Base-by-base conservation (phyloP, 2,888 invertebrate species). In the Epirrhoe tristata region DNA sequence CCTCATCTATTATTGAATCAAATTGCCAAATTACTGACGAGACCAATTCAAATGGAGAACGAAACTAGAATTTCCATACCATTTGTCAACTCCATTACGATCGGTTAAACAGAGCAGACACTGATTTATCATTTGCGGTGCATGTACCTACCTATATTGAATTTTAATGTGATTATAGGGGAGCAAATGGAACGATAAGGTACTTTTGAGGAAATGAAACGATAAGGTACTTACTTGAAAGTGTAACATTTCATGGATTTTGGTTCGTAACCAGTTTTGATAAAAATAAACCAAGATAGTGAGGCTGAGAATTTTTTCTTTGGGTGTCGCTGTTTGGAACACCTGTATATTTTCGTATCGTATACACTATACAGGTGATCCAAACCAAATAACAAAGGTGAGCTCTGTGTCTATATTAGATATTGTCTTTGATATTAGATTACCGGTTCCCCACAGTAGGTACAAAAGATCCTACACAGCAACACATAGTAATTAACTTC, bases 401-500 rank as follows among this genome's bases (percentile, higher is more conserved):
- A 43, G 12, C 39, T 43, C 39, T 24, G 39, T 10, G 39, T 4
- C 10, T 43, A 36, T 60, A 63, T 63, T 67, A n/a, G n/a, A n/a
- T n/a, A n/a, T n/a, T n/a, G n/a, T n/a, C n/a, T n/a, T n/a, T n/a
- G n/a, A n/a, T n/a, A n/a, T n/a, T n/a, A 48, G 48, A 63, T 67
- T 63, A 60, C 59, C 39, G 36, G 56, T 16, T 53, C 67, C 67
- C 60, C 43, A 57, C 36, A 36, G 67, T 32, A 50, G 46, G 67
- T 32, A 50, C 8, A 24, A 31, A 60, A 70, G 77, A 85, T 87
- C 89, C 87, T 84, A 75, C 87, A 86, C 79, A 78, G 77, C 77
- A 85, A 84, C 85, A 79, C 79, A 74, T 79, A 77, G 81, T 89
- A 89, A 90, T 90, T 90, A 90, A 87, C 88, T 89, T 83, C 81